Base-by-base conservation (phyloP, 2,113 vertebrate species). In the Cathartes aura region DNA sequence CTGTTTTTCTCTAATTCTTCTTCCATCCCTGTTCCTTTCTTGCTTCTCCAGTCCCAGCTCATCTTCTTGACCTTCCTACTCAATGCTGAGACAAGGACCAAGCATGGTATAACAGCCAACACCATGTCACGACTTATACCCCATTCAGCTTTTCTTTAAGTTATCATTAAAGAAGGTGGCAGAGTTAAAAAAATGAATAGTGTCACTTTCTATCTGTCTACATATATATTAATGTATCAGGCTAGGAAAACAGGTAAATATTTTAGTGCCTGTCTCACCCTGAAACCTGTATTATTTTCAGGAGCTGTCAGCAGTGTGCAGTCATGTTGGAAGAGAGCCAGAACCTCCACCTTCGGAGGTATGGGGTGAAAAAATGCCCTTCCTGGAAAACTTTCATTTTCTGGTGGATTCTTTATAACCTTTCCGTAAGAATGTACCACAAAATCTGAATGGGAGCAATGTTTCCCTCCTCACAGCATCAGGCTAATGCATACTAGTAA, bases 341-440 rank as follows among this genome's bases (percentile, higher is more conserved):
- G 64, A 67, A 56, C 18, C 34, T 93, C 34, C 60, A 66, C n/a
- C n/a, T 63, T 90, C 5, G 0, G 59, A 85, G 15, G 18, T 26
- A 80, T 11, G 42, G 58, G 26, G 12, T 72, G 47, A 95, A 95
- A 93, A 87, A 34, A 85, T 20, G 12, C 22, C 27, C 26, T 75
- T 74, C 48, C n/a, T 64, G 18, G 32, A 97, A 91, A 91, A 52
- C 18, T 71, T 78, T n/a, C 6, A 12, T 72, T 89, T 93, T 85
- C 73, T 75, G 5, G 6, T 58, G 20, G 6, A 42, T 85, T 82
- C 40, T 64, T 86, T 56, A 47, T 47, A 89, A 59, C 15, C 24
- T 79, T 75, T 71, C 55, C 12, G 11, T 48, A 8, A 67, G 56
- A 87, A 83, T 7, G 12, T 50, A 81, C 18, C 26, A 45, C 11